Conservation (phyloP, 2,797 vertebrate species). For the Sebastolobus alascanus region DNA sequence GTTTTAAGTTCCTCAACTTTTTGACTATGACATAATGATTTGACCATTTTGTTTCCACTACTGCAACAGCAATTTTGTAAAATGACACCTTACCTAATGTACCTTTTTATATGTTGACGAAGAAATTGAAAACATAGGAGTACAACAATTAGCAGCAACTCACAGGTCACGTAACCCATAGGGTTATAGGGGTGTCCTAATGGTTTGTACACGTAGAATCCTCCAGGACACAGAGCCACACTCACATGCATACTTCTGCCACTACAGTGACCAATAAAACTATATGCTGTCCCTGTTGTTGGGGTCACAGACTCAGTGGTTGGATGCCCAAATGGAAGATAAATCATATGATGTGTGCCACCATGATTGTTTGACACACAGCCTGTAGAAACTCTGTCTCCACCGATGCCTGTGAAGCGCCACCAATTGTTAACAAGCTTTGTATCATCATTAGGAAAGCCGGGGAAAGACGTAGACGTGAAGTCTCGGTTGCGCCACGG, state of each 20-base stretch:
- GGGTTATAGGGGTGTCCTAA: rapidly evolving
- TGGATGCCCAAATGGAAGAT: conserved; percentile 8
- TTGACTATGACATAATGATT: no score
- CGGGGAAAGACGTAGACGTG: neutral
- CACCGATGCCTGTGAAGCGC: conserved; percentile 68
- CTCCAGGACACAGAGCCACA: conserved; percentile 55
- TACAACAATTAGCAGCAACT: neutral
- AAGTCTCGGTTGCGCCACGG: conserved; percentile 65
- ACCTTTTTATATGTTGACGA: neutral
- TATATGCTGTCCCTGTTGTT: neutral
- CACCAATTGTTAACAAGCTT: conserved; percentile 22
- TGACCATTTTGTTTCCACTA: no score
- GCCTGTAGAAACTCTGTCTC: conserved; percentile 7
- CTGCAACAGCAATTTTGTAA: no score
- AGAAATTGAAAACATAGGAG: neutral
- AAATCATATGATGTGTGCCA: conserved; percentile 2
- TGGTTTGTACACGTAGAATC: conserved; percentile 59
- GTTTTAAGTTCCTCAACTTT: no score
- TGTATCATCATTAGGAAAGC: neutral
- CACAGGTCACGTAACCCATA: conserved; percentile 51
- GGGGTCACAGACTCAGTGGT: neutral
- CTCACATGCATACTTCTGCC: rapidly evolving
- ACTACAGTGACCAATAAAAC: rapidly evolving
- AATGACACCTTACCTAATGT: neutral
- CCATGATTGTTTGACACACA: rapidly evolving